phyloP scores from a whole-genome alignment of 2,888 invertebrate species.

The Lochmaea crataegi region DNA sequence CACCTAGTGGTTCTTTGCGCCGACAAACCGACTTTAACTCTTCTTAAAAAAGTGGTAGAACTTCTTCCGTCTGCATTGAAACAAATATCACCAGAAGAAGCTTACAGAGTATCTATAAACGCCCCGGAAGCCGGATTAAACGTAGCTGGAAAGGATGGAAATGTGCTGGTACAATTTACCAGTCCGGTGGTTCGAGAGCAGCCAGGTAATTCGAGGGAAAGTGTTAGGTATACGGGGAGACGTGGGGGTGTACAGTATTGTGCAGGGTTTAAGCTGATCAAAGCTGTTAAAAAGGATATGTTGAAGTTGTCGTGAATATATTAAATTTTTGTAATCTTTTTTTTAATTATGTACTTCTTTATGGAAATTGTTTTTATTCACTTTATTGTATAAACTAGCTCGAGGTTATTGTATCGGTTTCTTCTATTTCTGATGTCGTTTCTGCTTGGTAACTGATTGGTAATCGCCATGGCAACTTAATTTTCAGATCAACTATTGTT shows the following conservation, averaged over 20 bases:
- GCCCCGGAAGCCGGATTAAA: slow-evolving; percentile 87
- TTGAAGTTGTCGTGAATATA: slow-evolving; percentile 3
- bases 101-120: slow-evolving; percentile 87
- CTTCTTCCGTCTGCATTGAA: slow-evolving; percentile 85
- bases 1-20: slow-evolving; percentile 95
- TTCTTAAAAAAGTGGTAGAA: slow-evolving; percentile 85
- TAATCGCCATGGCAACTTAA: too few relatives aligned
- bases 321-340: slow-evolving; percentile 19
- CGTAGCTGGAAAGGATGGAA: slow-evolving; percentile 82
- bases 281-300: slow-evolving; percentile 14
- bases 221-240: slow-evolving; percentile 24
- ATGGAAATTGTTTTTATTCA: too few relatives aligned
- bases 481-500: too few relatives aligned
- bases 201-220: slow-evolving; percentile 67
- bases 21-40: slow-evolving; percentile 89
- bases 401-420: too few relatives aligned
- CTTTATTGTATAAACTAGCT: too few relatives aligned
- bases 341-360: neutral
- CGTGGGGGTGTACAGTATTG: slow-evolving; percentile 60
- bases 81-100: slow-evolving; percentile 76
- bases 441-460: too few relatives aligned
- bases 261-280: slow-evolving; percentile 63
- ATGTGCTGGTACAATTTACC: slow-evolving; percentile 89
- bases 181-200: slow-evolving; percentile 91
- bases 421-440: too few relatives aligned